Percentiles rank a stretch among this genome's conserved stretches.
Conservation (phyloP, 1,140 invertebrate species). For the Tetramorium parvispinum region DNA sequence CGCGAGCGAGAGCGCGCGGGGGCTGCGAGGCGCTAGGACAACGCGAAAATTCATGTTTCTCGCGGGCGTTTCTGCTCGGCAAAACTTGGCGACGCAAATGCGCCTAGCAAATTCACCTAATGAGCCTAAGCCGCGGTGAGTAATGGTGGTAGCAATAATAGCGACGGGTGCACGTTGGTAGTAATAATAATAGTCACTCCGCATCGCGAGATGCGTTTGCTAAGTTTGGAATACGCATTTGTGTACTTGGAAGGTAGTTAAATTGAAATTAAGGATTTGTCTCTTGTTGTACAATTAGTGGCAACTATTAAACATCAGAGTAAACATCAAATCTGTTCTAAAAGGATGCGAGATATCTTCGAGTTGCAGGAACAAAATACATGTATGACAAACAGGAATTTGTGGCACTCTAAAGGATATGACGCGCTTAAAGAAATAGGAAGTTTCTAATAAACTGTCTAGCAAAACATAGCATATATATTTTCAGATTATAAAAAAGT, state of each 20-base stretch:
- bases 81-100: neutral
- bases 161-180: constrained; percentile 7
- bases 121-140: constrained; percentile 21
- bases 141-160: constrained; percentile 29
- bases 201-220: neutral
- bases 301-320: neutral
- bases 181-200: constrained; percentile 32
- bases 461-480: neutral
- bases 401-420: neutral
- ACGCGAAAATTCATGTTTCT: constrained; percentile 36
- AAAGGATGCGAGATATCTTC: neutral
- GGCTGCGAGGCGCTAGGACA: neutral
- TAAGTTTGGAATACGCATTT: constrained; percentile 34
- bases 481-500: neutral
- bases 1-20: neutral
- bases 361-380: neutral
- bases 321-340: neutral
- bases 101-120: constrained; percentile 36
- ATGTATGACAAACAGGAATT: neutral
- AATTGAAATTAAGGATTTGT: neutral
- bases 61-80: neutral
- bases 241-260: constrained; percentile 29
- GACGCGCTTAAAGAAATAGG: constrained; percentile 1
- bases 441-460: neutral
- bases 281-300: neutral